Evolutionary conservation across 2,888 invertebrate genomes (phyloP), one percentile per base, ranked within the genome.

Genomic region (Pseudoips prasinana): DNA sequence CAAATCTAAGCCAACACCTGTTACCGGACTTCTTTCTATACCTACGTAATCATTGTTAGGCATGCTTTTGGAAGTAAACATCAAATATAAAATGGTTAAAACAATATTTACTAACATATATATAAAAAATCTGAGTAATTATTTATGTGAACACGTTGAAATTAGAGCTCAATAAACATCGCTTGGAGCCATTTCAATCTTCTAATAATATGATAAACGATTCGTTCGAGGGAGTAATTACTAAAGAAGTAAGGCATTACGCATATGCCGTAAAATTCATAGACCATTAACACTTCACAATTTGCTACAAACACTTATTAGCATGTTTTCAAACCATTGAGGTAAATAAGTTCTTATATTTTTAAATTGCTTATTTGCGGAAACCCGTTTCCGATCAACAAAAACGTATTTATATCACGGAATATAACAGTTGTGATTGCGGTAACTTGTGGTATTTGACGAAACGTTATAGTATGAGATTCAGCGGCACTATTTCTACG

Each of bases 141-240:
- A n/a, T n/a, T n/a, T n/a, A n/a, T n/a, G n/a, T n/a, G n/a, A n/a
- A n/a, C n/a, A n/a, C n/a, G n/a, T n/a, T n/a, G n/a, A n/a, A n/a
- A n/a, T n/a, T n/a, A n/a, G n/a, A n/a, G n/a, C n/a, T n/a, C n/a
- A n/a, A n/a, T n/a, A n/a, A n/a, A n/a, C 64, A 62, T 60, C 49
- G 61, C 70, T 65, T 39, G 50, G 40, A 72, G 71, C 64, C 49
- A 63, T 72, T 74, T 70, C 66, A 78, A 72, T 72, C 61, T 63
- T 64, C 66, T 73, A 71, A 77, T 73, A 74, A n/a, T n/a, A 74
- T 74, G 79, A 82, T 82, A 83, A 81, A 75, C 77, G 75, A 84
- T 84, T 84, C 72, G 84, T 80, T 82, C 78, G 50, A 73, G 75
- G 57, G 65, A 63, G 68, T 76, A 83, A 84, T 85, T 83, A 84